A percentile compares a stretch with the other conserved stretches of the same genome.
Evolutionary conservation across 2,888 invertebrate species (phyloP).

Genomic region (Drosophila parthenogenetica): DNA sequence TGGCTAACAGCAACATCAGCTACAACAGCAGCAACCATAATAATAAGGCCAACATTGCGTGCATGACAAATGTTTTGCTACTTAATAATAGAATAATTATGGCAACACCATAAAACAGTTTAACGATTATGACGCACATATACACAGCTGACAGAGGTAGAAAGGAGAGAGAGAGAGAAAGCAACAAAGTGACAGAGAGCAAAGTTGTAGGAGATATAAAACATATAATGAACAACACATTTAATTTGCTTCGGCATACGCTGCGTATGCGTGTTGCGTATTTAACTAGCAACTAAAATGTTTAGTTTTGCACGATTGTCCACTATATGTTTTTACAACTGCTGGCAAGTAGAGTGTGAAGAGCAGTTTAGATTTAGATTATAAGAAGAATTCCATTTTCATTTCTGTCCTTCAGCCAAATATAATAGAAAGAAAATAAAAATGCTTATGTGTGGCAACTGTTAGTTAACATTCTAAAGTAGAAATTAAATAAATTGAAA

Average conservation of each 20-base stretch:
- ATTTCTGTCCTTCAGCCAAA: too few relatives aligned
- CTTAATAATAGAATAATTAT: constrained; percentile 81
- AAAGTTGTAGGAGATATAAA: constrained; percentile 1
- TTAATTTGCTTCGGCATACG: constrained; percentile 29
- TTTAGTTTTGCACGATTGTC: constrained; percentile 11
- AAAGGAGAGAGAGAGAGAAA: not conserved
- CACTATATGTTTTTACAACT: constrained; percentile 5
- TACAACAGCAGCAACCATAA: constrained; percentile 30
- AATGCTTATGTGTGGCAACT: too few relatives aligned
- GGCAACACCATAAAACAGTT: constrained; percentile 74
- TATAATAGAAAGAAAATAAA: too few relatives aligned
- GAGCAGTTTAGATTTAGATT: not conserved
- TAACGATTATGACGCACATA: constrained; percentile 71
- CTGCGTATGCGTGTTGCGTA: constrained; percentile 43
- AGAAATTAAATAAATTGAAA: too few relatives aligned
- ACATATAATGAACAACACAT: constrained; percentile 16
- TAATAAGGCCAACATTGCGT: constrained; percentile 53
- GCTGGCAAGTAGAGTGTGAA: not conserved
- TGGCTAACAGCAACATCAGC: constrained; percentile 5
- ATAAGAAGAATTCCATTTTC: too few relatives aligned
- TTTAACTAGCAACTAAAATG: constrained; percentile 15
- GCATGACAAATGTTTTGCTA: constrained; percentile 77
- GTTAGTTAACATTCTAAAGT: too few relatives aligned
- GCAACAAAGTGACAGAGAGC: not conserved
- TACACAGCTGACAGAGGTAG: constrained; percentile 9